These are phyloP conservation scores for Corythaeola cristata DNA, from an alignment of 2,113 vertebrate species.

Conservation along the genomic window DNA sequence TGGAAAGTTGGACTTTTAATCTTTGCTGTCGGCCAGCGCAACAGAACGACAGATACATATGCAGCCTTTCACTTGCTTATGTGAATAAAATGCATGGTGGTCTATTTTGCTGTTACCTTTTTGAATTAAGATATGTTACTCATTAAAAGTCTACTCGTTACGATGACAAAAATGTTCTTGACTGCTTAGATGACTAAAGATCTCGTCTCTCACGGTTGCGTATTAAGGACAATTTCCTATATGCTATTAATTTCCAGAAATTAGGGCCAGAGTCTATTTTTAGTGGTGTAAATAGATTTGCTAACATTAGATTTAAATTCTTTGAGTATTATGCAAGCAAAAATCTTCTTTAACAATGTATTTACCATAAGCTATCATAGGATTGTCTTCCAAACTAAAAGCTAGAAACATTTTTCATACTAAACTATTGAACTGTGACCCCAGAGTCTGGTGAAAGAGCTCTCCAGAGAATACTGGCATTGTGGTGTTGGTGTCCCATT, in stretches of 20 bases:
- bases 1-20: neutral
- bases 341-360: neutral
- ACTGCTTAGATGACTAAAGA: neutral
- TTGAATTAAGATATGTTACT: neutral
- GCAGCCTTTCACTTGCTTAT: neutral
- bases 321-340: neutral
- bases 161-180: neutral
- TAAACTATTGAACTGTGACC: neutral
- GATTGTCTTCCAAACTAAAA: neutral
- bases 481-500: neutral
- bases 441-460: neutral
- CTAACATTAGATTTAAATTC: neutral
- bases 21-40: neutral
- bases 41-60: neutral
- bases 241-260: neutral
- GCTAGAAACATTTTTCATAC: conserved; percentile 22
- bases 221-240: neutral
- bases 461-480: neutral
- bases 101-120: neutral
- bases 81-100: neutral
- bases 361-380: neutral
- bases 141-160: neutral
- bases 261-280: neutral
- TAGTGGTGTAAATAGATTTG: neutral
- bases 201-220: neutral